phyloP scores from a whole-genome alignment of 2,113 vertebrate genomes.

The Megalops atlanticus region DNA sequence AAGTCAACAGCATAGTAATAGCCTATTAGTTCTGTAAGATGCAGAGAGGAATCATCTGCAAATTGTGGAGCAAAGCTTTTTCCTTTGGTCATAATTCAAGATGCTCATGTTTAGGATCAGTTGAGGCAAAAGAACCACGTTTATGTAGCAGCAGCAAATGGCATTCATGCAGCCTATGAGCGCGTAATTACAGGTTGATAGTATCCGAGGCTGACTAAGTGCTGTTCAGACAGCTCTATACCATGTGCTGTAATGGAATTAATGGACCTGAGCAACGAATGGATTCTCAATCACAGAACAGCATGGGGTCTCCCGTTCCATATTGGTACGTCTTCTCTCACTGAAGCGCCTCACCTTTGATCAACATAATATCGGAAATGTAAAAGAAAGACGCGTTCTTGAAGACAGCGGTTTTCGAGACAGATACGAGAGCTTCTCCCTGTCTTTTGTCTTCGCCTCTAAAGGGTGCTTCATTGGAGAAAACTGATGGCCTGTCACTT shows the following conservation, averaged over 20 bases:
- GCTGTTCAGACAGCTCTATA: neutral
- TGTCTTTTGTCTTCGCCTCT: neutral
- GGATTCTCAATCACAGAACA: slow-evolving; percentile 59
- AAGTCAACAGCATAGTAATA: neutral
- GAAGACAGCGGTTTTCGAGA: neutral
- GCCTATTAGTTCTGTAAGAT: neutral
- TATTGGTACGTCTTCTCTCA: slow-evolving; percentile 61
- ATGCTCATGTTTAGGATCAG: too few species aligned
- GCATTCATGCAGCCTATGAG: neutral
- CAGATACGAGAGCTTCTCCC: neutral
- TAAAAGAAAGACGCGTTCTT: slow-evolving; percentile 49
- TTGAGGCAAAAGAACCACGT: neutral
- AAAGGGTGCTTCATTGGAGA: slow-evolving; percentile 62
- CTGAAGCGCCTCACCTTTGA: slow-evolving; percentile 67
- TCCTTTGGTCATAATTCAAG: neutral
- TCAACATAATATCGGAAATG: slow-evolving; percentile 64
- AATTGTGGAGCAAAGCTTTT: neutral
- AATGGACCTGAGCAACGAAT: slow-evolving; percentile 43
- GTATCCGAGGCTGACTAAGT: neutral
- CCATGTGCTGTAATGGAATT: slow-evolving; percentile 15
- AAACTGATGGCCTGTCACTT: slow-evolving; percentile 72
- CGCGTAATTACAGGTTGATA: neutral
- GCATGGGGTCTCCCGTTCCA: slow-evolving; percentile 63
- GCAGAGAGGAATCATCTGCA: neutral
- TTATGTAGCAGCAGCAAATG: too few species aligned